Base-by-base conservation (phyloP, 2,888 invertebrate species). In the Ischnus inquisitorius region DNA sequence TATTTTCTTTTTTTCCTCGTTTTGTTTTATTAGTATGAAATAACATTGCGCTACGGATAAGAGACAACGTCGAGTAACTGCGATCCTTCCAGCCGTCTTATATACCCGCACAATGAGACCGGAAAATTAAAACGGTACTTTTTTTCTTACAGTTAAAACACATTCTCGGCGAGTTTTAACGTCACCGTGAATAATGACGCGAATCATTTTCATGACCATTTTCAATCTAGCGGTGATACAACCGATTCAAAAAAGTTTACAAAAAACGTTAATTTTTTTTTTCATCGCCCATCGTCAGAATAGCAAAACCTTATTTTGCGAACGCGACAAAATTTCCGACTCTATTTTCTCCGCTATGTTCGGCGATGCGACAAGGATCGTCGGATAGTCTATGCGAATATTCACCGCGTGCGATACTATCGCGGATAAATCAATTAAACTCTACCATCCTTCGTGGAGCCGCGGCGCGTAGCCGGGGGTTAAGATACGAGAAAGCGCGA, bases 91-190 rank as follows among this genome's bases (percentile, higher is more conserved):
- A 46, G 89, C 87, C 88, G 85, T 82, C 87, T 79, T 88, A 88
- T 88, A 84, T 89, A 85, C 82, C 57, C 80, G 60, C 85, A 90
- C 88, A 90, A 88, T 89, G 87, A 84, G 78, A 88, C 90, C 90
- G 90, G 91, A 90, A 91, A 90, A 91, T 90, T 90, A 90, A 90
- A 90, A 89, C 82, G 80, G 80, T 22, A 74, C 43, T 65, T 67
- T 19, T 60, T 34, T 25, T 51, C 67, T 78, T 46, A 74, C 67
- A 64, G 62, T 28, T 19, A 12, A 34, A 76, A 71, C 69, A 76
- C 67, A 76, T 71, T 34, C 34, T 76, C 81, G 69, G 69, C 69
- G 64, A 77, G 64, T 57, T 81, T 77, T 34, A 8, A 34, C 57
- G 14, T 76, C 51, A 68, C 48, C 72, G 72, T 48, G 57, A 34